These are phyloP conservation scores for Atopsyche davidsoni DNA, from an alignment of 1,140 invertebrate genomes.

Conservation along the genomic window DNA sequence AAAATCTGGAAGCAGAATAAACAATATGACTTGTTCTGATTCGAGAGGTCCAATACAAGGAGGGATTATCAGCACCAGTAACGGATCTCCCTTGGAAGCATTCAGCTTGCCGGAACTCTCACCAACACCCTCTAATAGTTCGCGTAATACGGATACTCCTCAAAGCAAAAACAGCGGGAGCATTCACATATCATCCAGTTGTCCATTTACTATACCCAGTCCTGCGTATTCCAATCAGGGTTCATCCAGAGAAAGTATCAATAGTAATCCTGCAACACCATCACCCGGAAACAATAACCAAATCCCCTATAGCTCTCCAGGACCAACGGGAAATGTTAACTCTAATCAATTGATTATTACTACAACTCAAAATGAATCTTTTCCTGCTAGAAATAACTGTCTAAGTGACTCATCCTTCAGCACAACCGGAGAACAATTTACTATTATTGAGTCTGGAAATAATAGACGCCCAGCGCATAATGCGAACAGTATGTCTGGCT, in stretches of 20 bases:
- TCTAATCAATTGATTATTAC: constrained; percentile 12
- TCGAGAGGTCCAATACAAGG: constrained; percentile 64
- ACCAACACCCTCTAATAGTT: constrained; percentile 45
- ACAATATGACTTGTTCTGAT: constrained; percentile 42
- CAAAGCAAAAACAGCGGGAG: constrained; percentile 39
- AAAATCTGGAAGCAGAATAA: constrained; percentile 39
- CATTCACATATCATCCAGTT: constrained; percentile 39
- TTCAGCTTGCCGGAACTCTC: constrained; percentile 45
- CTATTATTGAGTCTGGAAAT: constrained; percentile 5
- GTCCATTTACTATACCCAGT: constrained; percentile 40
- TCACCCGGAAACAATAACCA: constrained; percentile 33
- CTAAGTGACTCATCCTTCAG: background rate
- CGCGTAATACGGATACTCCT: constrained; percentile 43
- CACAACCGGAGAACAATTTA: background rate
- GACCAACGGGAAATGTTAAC: constrained; percentile 33
- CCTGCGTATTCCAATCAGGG: constrained; percentile 42
- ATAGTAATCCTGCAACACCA: constrained; percentile 41
- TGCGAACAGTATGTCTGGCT: constrained; percentile 41
- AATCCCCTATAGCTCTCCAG: constrained; percentile 39
- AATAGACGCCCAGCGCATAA: constrained; percentile 22
- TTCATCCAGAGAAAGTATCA: constrained; percentile 39
- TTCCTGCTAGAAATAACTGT: background rate
- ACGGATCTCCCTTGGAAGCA: constrained; percentile 59
- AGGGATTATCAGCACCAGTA: constrained; percentile 67
- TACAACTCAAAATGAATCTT: background rate